These are phyloP conservation scores for Pachyrhynchus sulphureomaculatus DNA, from an alignment of 1,140 invertebrate genomes.

Conservation along the genomic window DNA sequence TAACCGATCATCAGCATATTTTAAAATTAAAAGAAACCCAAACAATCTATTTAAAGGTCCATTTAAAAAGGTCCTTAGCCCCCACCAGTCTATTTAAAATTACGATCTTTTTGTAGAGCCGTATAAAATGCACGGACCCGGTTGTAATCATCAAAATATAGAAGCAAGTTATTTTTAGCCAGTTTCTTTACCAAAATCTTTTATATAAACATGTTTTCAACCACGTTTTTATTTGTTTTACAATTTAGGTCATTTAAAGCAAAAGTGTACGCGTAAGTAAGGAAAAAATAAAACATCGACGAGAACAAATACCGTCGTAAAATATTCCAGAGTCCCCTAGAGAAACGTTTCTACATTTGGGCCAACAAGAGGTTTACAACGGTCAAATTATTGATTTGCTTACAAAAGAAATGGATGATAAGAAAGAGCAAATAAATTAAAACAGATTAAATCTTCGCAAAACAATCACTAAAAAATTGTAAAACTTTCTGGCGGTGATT, in stretches of 20 bases:
- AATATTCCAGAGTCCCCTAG: neutral
- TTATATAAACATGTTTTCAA: slow-evolving; percentile 11
- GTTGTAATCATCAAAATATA: neutral
- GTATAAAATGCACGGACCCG: neutral
- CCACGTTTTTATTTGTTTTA: slow-evolving; percentile 10
- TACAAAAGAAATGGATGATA: slow-evolving; percentile 17
- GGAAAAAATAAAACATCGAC: neutral
- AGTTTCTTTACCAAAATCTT: neutral
- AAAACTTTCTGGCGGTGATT: neutral
- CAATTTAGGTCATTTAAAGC: neutral
- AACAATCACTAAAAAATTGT: neutral
- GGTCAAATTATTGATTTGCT: slow-evolving; percentile 48
- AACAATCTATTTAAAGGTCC: no score
- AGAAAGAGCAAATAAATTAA: neutral
- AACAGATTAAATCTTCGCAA: neutral
- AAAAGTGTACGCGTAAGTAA: neutral
- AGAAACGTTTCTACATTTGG: slow-evolving; percentile 30
- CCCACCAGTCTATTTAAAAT: no score
- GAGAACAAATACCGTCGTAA: neutral
- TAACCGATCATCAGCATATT: no score
- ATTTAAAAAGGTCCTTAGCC: no score
- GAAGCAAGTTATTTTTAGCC: slow-evolving; percentile 6
- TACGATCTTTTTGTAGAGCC: neutral
- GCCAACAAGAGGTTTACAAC: slow-evolving; percentile 42
- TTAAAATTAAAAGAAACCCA: no score